Evolutionary conservation across 2,888 invertebrate genomes (phyloP).

Genomic region (Halictus ligatus): DNA sequence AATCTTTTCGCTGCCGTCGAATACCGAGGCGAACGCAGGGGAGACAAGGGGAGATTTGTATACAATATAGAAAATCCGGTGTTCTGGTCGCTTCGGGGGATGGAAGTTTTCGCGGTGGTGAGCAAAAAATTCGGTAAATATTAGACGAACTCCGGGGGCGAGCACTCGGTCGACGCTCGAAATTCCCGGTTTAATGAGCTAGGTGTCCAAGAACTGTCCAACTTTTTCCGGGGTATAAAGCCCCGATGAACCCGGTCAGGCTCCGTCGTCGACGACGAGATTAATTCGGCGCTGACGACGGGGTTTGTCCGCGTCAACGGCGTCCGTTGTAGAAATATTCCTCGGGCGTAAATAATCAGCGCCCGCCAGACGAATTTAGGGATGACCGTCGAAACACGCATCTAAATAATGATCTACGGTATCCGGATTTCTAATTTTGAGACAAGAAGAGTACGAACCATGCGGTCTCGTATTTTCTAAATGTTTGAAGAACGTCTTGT

Average conservation of each 20-base stretch:
- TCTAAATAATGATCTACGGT: background rate
- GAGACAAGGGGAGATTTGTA: background rate
- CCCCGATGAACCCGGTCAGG: constrained; percentile 14
- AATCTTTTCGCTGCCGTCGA: background rate
- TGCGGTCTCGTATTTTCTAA: background rate
- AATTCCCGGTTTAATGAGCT: constrained; percentile 50
- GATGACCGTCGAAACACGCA: background rate
- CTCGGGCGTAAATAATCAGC: background rate
- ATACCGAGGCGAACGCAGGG: background rate
- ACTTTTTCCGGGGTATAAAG: constrained; percentile 30
- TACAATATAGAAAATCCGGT: background rate
- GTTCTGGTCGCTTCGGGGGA: background rate
- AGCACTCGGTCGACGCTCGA: constrained; percentile 23
- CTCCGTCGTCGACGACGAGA: constrained; percentile 27
- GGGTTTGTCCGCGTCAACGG: constrained; percentile 37
- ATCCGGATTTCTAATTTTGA: background rate
- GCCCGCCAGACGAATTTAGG: background rate
- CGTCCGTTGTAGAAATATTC: constrained; percentile 19
- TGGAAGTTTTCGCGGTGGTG: background rate
- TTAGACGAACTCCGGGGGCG: constrained; percentile 25
- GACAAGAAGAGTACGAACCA: background rate
- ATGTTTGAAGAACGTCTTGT: background rate
- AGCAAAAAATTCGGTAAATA: constrained; percentile 40
- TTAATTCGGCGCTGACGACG: constrained; percentile 57
- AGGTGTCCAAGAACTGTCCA: constrained; percentile 32